Conservation (phyloP, 1,140 invertebrate species). For the Tachypleus tridentatus region DNA sequence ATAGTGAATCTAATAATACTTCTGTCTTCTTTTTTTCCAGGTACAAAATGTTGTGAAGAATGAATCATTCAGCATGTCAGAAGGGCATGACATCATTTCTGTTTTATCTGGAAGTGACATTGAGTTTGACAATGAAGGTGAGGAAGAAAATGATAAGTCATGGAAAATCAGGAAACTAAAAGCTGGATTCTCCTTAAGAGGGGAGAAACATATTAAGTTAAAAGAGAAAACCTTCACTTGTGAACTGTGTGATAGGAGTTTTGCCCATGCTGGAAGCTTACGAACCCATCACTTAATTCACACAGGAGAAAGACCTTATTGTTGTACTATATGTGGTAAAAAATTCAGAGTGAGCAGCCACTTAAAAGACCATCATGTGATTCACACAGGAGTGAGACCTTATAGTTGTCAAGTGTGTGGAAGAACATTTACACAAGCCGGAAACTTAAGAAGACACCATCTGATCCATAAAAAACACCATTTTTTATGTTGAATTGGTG, state of each 20-base stretch:
- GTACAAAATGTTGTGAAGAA: too few species aligned
- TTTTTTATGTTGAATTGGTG: too few species aligned
- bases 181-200: too few species aligned
- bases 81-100: too few species aligned
- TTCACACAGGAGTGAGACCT: conserved; percentile 42
- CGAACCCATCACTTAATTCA: conserved; percentile 13
- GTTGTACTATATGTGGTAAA: conserved; percentile 10
- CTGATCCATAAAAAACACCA: conserved; percentile 5
- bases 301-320: conserved; percentile 11
- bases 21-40: too few species aligned
- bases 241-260: conserved; percentile 12
- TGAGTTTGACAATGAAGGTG: too few species aligned
- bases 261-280: conserved; percentile 12
- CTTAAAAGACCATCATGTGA: conserved; percentile 34
- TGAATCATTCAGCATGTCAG: too few species aligned
- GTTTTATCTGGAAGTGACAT: too few species aligned
- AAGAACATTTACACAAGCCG: conserved; percentile 26
- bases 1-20: too few species aligned
- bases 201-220: too few species aligned
- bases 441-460: conserved; percentile 11
- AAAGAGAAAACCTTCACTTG: background rate
- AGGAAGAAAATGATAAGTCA: too few species aligned
- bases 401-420: conserved; percentile 35
- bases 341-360: conserved; percentile 11
- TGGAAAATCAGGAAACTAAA: too few species aligned